A percentile compares a stretch with the other conserved stretches of the same genome.
phyloP scores from a whole-genome alignment of 2,888 invertebrate genomes.

The Noctua janthina region DNA sequence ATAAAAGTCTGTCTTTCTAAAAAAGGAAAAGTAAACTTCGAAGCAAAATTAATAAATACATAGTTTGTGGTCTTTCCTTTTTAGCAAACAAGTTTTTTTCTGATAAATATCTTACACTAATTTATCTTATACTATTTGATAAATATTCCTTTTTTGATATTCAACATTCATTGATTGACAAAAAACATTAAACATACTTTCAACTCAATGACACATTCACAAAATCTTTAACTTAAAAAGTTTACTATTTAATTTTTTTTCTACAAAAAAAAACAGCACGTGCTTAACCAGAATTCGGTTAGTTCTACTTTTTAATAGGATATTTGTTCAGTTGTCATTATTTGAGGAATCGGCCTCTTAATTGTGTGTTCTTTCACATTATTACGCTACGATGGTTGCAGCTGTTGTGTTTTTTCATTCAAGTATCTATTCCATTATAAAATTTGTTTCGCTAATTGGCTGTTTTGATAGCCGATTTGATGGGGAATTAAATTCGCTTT shows the following conservation, averaged over 20 bases:
- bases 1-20: background rate
- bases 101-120: no score
- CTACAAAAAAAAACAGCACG: constrained; percentile 59
- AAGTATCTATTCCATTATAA: constrained; percentile 60
- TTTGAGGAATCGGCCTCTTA: constrained; percentile 77
- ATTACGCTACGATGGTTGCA: constrained; percentile 78
- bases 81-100: background rate
- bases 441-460: constrained; percentile 75
- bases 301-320: constrained; percentile 68
- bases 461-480: constrained; percentile 63
- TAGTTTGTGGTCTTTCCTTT: background rate
- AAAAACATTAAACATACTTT: background rate
- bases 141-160: background rate
- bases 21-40: background rate
- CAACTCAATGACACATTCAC: constrained; percentile 18
- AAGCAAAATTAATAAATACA: background rate
- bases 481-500: constrained; percentile 52
- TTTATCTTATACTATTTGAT: background rate
- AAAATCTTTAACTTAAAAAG: constrained; percentile 6
- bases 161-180: no score
- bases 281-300: constrained; percentile 63
- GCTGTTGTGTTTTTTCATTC: constrained; percentile 77
- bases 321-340: constrained; percentile 84
- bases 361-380: constrained; percentile 75
- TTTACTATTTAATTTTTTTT: constrained; percentile 1